phyloP scores from a whole-genome alignment of 2,888 invertebrate species.

The Nipponacmea schrenckii region DNA sequence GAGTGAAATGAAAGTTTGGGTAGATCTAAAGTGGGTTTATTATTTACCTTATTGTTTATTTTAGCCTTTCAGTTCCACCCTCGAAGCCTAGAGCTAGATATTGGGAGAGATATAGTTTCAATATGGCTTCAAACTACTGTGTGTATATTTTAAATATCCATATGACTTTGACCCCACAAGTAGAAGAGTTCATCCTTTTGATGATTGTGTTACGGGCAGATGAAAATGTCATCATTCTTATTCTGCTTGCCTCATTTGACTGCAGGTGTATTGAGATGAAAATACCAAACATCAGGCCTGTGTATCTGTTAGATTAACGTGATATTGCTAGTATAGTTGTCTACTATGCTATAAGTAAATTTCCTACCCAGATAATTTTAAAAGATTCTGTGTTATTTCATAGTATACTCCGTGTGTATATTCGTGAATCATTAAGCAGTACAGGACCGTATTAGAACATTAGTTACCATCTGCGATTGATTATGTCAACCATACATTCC shows the following conservation, averaged over 20 bases:
- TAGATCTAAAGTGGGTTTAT: background rate
- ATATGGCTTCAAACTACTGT: background rate
- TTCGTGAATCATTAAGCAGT: too few relatives aligned
- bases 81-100: background rate
- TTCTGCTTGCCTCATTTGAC: constrained; percentile 6
- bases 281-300: background rate
- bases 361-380: too few relatives aligned
- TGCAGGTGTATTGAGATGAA: constrained; percentile 3
- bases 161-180: constrained; percentile 9
- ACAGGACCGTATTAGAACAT: too few relatives aligned
- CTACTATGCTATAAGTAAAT: too few relatives aligned
- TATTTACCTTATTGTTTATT: background rate
- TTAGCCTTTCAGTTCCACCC: background rate
- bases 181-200: constrained; percentile 5
- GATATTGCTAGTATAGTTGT: too few relatives aligned
- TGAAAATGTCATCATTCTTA: constrained; percentile 8
- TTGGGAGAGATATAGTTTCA: background rate
- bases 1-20: too few relatives aligned
- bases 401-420: too few relatives aligned
- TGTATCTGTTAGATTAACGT: too few relatives aligned
- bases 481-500: too few relatives aligned
- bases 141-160: constrained; percentile 4
- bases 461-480: too few relatives aligned
- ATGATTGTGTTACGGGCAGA: constrained; percentile 8
- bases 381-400: too few relatives aligned